Conservation (phyloP, 2,888 invertebrate genomes). For the Glaucopsyche alexis region DNA sequence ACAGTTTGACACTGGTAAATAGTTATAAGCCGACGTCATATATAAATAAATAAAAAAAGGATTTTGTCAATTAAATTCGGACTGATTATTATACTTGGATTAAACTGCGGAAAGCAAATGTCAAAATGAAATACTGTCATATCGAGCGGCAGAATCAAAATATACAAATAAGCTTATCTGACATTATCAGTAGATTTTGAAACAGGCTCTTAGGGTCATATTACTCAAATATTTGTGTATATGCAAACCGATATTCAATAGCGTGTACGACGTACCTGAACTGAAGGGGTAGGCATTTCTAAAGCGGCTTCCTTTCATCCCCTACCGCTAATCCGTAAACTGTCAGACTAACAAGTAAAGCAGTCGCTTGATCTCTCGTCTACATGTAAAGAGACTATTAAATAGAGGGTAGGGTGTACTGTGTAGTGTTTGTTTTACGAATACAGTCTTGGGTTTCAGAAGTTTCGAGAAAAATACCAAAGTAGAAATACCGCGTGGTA, state of each 20-base stretch:
- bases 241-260: slow-evolving; percentile 2
- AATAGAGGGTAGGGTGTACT: background rate
- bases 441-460: slow-evolving; percentile 2
- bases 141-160: too few relatives aligned
- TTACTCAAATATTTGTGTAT: background rate
- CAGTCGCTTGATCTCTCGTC: slow-evolving; percentile 15
- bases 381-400: background rate
- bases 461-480: background rate
- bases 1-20: too few relatives aligned
- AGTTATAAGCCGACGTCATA: too few relatives aligned
- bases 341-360: slow-evolving; percentile 20
- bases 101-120: too few relatives aligned
- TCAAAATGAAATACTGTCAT: too few relatives aligned
- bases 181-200: too few relatives aligned
- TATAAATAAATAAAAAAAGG: too few relatives aligned
- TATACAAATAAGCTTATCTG: too few relatives aligned
- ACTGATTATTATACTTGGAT: too few relatives aligned
- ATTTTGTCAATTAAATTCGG: too few relatives aligned
- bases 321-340: slow-evolving; percentile 15
- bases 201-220: too few relatives aligned
- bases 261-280: background rate
- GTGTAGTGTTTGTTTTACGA: background rate
- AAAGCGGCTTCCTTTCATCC: slow-evolving; percentile 15
- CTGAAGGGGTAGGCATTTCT: slow-evolving; percentile 1
- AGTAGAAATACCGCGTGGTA: too few relatives aligned